phyloP scores from a whole-genome alignment of 2,888 invertebrate species.

The Acheta domesticus region DNA sequence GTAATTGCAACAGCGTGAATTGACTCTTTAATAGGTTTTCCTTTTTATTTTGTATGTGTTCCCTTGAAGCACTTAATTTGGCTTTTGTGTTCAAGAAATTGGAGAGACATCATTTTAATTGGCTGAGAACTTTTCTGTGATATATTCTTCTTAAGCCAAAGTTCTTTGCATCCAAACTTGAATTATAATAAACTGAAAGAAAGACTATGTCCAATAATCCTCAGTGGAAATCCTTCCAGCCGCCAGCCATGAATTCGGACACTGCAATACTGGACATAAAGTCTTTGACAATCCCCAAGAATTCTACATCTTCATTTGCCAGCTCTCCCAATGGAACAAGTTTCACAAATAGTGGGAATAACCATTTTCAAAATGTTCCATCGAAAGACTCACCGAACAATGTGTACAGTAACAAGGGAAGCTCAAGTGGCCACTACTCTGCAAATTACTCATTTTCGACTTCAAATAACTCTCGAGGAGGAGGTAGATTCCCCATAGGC shows the following conservation, averaged over 20 bases:
- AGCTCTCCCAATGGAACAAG: slow-evolving; percentile 36
- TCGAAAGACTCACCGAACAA: slow-evolving; percentile 36
- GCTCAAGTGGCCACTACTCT: slow-evolving; percentile 35
- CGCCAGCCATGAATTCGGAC: slow-evolving; percentile 80
- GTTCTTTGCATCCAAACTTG: slow-evolving; percentile 36
- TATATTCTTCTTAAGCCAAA: slow-evolving; percentile 44
- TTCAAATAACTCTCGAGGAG: slow-evolving; percentile 36
- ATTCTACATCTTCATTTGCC: slow-evolving; percentile 33
- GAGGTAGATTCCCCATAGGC: slow-evolving; percentile 49
- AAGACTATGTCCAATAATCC: slow-evolving; percentile 72
- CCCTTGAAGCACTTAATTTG: neutral
- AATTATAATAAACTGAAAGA: slow-evolving; percentile 42
- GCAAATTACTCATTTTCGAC: slow-evolving; percentile 36
- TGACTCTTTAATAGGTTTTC: slow-evolving; percentile 8
- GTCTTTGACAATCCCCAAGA: slow-evolving; percentile 62
- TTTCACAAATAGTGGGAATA: slow-evolving; percentile 35
- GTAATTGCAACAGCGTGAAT: slow-evolving; percentile 4
- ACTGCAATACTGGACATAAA: slow-evolving; percentile 77
- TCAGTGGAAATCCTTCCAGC: slow-evolving; percentile 89
- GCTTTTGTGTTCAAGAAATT: slow-evolving; percentile 18
- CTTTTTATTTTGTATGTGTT: slow-evolving; percentile 3
- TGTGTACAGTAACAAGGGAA: slow-evolving; percentile 33
- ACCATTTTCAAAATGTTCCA: slow-evolving; percentile 32
- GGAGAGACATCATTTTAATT: neutral
- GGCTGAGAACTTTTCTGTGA: slow-evolving; percentile 60